A percentile compares a stretch with the other conserved stretches of the same genome.
Conservation (phyloP, 2,888 invertebrate genomes). For the Pyrrhia umbra region DNA sequence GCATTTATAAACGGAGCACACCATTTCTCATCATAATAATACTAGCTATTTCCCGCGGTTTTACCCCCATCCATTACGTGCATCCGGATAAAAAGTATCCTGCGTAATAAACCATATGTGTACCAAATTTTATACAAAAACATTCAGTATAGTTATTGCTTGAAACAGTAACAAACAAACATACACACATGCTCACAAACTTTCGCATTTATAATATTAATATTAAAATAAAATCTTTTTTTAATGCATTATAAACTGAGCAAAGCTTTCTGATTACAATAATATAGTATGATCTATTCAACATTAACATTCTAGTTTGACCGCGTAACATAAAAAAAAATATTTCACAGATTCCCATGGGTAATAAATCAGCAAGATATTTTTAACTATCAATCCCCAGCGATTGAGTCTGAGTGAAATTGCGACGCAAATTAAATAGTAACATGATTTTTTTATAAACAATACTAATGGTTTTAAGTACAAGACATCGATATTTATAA, state of each 20-base stretch:
- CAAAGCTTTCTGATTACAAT: too few relatives aligned
- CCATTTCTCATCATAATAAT: too few relatives aligned
- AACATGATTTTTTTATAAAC: constrained; percentile 6
- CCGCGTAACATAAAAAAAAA: neutral
- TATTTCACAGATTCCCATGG: neutral
- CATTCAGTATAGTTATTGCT: too few relatives aligned
- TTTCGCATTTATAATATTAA: too few relatives aligned
- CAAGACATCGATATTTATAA: constrained; percentile 33
- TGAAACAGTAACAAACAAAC: too few relatives aligned
- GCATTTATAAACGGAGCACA: too few relatives aligned
- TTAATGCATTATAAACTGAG: neutral
- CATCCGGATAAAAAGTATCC: too few relatives aligned
- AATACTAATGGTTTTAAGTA: neutral
- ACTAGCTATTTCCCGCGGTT: too few relatives aligned
- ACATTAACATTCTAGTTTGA: neutral
- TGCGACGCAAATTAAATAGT: constrained; percentile 2
- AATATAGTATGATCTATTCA: neutral
- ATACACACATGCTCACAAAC: too few relatives aligned
- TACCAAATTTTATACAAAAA: too few relatives aligned
- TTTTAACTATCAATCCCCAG: neutral
- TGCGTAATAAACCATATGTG: too few relatives aligned
- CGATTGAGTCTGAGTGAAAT: constrained; percentile 2
- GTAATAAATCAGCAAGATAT: constrained; percentile 12
- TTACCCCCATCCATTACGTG: too few relatives aligned
- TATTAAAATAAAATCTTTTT: constrained; percentile 24